phyloP scores from a whole-genome alignment of 2,888 invertebrate species.

The Adineta ricciae region DNA sequence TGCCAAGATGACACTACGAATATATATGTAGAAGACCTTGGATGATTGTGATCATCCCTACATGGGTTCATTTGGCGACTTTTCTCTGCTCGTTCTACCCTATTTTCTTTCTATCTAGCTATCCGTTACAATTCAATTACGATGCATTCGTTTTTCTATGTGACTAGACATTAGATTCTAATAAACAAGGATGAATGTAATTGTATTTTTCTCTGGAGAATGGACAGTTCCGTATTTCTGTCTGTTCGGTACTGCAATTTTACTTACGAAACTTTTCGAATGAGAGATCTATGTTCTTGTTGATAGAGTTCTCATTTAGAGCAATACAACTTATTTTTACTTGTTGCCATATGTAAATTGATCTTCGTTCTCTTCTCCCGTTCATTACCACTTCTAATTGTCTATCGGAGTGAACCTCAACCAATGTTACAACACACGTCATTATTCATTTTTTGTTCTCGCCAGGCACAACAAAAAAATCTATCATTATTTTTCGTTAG shows the following conservation, averaged over 20 bases:
- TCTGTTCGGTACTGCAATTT: too few relatives aligned
- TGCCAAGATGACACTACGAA: background rate
- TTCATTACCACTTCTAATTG: background rate
- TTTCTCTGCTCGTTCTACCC: background rate
- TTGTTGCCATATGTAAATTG: background rate
- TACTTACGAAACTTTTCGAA: too few relatives aligned
- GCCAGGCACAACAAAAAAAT: background rate
- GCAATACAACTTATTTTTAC: background rate
- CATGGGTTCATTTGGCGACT: background rate
- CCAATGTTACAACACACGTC: background rate
- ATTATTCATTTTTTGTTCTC: background rate
- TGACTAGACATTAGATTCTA: background rate
- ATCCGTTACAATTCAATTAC: background rate
- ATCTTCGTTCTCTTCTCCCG: background rate
- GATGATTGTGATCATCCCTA: background rate
- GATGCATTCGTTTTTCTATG: background rate
- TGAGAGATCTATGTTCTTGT: background rate
- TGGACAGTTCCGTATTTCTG: background rate
- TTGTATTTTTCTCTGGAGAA: background rate
- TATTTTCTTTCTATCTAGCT: background rate
- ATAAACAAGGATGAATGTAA: background rate
- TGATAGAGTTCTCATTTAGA: background rate
- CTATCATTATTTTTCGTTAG: background rate
- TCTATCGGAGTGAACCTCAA: background rate
- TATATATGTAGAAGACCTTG: background rate